A percentile compares a stretch with the other conserved stretches of the same genome.
These are phyloP conservation scores for Standfussiana lucernea DNA, from an alignment of 2,888 invertebrate genomes.

Conservation along the genomic window DNA sequence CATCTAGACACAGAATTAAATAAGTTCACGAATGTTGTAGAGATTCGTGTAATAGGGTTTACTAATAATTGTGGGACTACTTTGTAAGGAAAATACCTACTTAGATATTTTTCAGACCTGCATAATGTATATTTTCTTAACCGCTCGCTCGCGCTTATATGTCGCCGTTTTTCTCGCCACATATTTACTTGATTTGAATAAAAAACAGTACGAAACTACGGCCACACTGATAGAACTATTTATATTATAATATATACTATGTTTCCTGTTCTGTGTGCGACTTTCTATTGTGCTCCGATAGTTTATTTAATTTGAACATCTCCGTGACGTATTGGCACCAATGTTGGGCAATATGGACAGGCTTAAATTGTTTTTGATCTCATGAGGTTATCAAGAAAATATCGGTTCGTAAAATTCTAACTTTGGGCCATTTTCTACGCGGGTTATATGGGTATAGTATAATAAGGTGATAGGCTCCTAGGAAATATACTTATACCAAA, in stretches of 20 bases:
- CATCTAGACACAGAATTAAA: too few relatives aligned
- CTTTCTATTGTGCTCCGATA: slow-evolving; percentile 74
- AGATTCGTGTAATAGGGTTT: too few relatives aligned
- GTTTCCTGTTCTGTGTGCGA: slow-evolving; percentile 73
- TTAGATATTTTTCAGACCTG: too few relatives aligned
- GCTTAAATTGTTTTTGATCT: neutral
- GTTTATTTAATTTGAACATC: slow-evolving; percentile 66
- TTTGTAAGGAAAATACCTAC: too few relatives aligned
- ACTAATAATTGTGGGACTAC: too few relatives aligned
- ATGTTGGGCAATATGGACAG: slow-evolving; percentile 25
- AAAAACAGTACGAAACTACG: slow-evolving; percentile 70
- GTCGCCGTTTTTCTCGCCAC: slow-evolving; percentile 48
- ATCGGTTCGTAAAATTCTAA: neutral
- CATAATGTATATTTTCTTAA: too few relatives aligned
- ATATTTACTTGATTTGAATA: slow-evolving; percentile 72
- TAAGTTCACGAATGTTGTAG: too few relatives aligned
- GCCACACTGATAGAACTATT: slow-evolving; percentile 71
- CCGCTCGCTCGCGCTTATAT: neutral
- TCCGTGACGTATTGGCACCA: slow-evolving; percentile 45
- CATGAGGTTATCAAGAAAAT: slow-evolving; percentile 4
- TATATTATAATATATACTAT: slow-evolving; percentile 74
- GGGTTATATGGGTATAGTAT: neutral
- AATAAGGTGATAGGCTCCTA: neutral
- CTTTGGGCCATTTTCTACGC: neutral
- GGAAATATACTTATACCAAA: neutral